These are phyloP conservation scores for Phortica variegata DNA, from an alignment of 1,140 invertebrate genomes.

Conservation along the genomic window DNA sequence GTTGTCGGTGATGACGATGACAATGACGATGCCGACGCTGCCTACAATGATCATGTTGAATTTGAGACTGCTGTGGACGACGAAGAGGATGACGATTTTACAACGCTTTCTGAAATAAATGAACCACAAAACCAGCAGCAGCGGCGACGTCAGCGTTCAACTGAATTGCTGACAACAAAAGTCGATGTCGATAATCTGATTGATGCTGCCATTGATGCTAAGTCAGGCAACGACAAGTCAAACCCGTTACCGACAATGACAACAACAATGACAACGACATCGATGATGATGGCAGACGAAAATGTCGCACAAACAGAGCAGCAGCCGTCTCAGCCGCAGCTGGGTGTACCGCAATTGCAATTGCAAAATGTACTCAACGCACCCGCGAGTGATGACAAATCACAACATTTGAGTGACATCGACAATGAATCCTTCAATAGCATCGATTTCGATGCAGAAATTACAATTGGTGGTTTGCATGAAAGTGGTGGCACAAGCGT, in stretches of 20 bases:
- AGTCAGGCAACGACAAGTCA: constrained; percentile 2
- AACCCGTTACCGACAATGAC: not conserved
- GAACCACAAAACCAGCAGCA: constrained; percentile 43
- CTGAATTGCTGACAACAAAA: constrained; percentile 26
- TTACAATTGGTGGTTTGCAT: constrained; percentile 39
- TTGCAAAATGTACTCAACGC: constrained; percentile 28
- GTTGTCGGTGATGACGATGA: constrained; percentile 33
- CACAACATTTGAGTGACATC: constrained; percentile 55
- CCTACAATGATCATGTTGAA: constrained; percentile 30
- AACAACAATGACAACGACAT: not conserved
- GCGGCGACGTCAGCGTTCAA: too few species aligned
- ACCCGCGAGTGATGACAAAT: constrained; percentile 50
- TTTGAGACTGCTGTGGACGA: constrained; percentile 38
- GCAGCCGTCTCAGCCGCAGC: constrained; percentile 43
- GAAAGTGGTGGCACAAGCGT: constrained; percentile 8
- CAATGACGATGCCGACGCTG: constrained; percentile 20
- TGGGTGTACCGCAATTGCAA: too few species aligned
- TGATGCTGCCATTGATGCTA: constrained; percentile 30
- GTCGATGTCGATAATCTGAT: constrained; percentile 40
- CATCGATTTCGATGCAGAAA: constrained; percentile 56
- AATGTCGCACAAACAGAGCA: constrained; percentile 21
- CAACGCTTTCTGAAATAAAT: constrained; percentile 55
- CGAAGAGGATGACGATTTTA: constrained; percentile 50
- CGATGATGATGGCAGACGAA: too few species aligned
- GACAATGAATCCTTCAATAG: constrained; percentile 58